Evolutionary conservation across 2,888 invertebrate genomes (phyloP).

Genomic region (Entomobrya proxima): DNA sequence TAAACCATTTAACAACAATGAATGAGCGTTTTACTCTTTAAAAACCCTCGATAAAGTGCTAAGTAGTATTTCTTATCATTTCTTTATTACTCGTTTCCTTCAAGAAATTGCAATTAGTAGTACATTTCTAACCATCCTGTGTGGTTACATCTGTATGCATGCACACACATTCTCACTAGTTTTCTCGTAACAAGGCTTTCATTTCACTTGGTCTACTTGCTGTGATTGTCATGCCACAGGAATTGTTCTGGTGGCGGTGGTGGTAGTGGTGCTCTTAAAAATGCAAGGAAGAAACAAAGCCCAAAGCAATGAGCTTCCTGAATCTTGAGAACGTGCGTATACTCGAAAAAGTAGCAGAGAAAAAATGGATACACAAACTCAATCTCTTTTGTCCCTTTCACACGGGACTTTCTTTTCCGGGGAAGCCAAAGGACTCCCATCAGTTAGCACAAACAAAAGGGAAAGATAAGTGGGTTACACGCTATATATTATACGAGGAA

Average conservation of each 20-base stretch:
- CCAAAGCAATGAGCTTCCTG: not conserved
- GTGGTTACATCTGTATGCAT: too few relatives aligned
- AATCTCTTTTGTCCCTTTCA: slow-evolving; percentile 4
- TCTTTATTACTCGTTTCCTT: too few relatives aligned
- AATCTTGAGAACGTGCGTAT: too few relatives aligned
- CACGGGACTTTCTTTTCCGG: not conserved
- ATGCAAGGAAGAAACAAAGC: not conserved
- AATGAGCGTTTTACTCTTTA: not conserved
- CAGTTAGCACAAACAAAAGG: not conserved
- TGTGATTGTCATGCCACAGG: too few relatives aligned
- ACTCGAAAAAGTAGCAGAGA: not conserved
- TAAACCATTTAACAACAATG: not conserved
- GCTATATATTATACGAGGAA: not conserved
- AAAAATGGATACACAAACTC: not conserved
- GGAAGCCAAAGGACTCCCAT: not conserved
- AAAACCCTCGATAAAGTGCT: not conserved
- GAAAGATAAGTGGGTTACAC: not conserved
- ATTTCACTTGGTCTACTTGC: too few relatives aligned
- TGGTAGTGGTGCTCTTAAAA: too few relatives aligned
- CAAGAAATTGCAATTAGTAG: too few relatives aligned
- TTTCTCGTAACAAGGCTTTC: too few relatives aligned
- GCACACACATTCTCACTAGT: too few relatives aligned
- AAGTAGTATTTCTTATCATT: not conserved
- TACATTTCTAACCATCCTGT: too few relatives aligned
- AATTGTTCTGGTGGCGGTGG: too few relatives aligned